Evolutionary conservation across 2,113 vertebrate species (phyloP), one percentile per base, ranked within the genome.

Genomic region (Nyctibius bracteatus): DNA sequence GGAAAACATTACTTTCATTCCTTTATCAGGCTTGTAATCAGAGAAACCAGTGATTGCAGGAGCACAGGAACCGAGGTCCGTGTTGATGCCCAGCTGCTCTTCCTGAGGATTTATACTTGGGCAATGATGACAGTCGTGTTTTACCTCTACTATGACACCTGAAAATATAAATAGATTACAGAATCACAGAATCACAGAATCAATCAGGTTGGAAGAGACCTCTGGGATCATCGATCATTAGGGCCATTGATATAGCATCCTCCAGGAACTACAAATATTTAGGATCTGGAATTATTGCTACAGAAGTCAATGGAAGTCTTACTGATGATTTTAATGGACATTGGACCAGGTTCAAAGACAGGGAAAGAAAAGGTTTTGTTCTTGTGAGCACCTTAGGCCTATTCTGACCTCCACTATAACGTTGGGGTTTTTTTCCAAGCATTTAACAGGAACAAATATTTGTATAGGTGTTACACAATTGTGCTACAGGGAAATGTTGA

Each of bases 401-500:
- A 52, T 67, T 87, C 84, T 68, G 57, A 62, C 41, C 37, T 89
- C 78, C 51, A 35, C 91, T 93, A 47, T 63, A 86, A 47, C 30
- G 17, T 10, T 55, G n/a, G n/a, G n/a, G n/a, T 73, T 93, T 78
- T 96, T 18, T 88, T 70, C 75, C 52, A 89, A 61, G 47, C 47
- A n/a, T 91, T 97, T 94, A 83, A 96, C 58, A 93, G 84, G 88
- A 97, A 94, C 28, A 96, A 92, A 91, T 97, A 98, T 98, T 98
- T 98, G 94, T 79, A 44, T 98, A 98, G 97, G 95, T 98, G 97
- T 83, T 96, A 82, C 84, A 82, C 78, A 96, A 96, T 70, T 86
- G 83, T 84, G 90, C 97, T 66, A 23, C 33, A 59, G 97, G 97
- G 96, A 98, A 95, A 97, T 97, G 94, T 91, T 96, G 96, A 96